A percentile compares a stretch with the other conserved stretches of the same genome.
phyloP scores from a whole-genome alignment of 1,140 invertebrate species.

The Formica selysi region DNA sequence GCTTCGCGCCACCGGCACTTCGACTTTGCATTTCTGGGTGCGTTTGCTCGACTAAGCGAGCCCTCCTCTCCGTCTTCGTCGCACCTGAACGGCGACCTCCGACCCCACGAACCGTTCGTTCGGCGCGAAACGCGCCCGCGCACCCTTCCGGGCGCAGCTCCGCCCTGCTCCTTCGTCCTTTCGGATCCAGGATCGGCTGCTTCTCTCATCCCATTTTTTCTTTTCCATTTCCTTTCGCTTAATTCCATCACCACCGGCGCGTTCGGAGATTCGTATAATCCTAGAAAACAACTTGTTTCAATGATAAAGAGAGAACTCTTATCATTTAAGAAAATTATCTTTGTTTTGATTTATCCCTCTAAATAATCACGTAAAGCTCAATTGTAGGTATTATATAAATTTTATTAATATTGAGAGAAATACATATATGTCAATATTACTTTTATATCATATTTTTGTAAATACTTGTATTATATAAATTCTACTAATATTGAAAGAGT shows the following conservation, averaged over 20 bases:
- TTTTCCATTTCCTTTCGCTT: conserved; percentile 39
- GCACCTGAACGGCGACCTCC: conserved; percentile 80
- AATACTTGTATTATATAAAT: not conserved
- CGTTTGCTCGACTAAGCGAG: conserved; percentile 73
- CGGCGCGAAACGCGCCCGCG: conserved; percentile 78
- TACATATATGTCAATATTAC: not conserved
- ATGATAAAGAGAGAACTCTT: not conserved
- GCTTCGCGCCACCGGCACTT: conserved; percentile 73
- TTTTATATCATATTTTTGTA: not conserved
- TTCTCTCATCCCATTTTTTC: conserved; percentile 58
- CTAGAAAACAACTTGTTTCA: not conserved
- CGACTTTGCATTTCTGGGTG: conserved; percentile 78
- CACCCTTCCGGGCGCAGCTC: conserved; percentile 84
- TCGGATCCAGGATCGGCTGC: conserved; percentile 64
- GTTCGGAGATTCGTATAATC: conserved; percentile 17
- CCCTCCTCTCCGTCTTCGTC: conserved; percentile 75
- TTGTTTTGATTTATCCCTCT: not conserved
- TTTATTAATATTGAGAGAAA: not conserved
- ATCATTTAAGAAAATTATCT: not conserved
- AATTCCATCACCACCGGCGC: conserved; percentile 7
- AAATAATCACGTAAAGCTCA: not conserved
- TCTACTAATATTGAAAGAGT: not conserved
- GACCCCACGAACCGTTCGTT: conserved; percentile 77
- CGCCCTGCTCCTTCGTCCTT: conserved; percentile 80
- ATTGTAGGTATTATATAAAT: not conserved